Conservation (phyloP, 2,888 invertebrate species). For the Stenoptilia bipunctidactyla region DNA sequence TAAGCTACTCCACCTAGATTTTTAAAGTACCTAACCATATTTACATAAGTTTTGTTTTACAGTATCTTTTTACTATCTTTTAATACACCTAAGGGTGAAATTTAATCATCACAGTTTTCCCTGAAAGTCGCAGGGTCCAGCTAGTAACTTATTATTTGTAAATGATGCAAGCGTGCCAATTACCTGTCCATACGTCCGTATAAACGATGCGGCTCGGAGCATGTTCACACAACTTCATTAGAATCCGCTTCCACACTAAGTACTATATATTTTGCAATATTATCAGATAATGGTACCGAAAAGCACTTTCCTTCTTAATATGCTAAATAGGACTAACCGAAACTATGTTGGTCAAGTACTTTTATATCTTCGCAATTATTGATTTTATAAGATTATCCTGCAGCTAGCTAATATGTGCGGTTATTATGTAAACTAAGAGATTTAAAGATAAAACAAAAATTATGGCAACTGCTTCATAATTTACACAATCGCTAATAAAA, state of each 20-base stretch:
- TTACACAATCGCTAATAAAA: constrained; percentile 36
- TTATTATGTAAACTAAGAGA: not conserved
- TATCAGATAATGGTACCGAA: no score
- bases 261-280: constrained; percentile 5
- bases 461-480: constrained; percentile 38
- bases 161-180: no score
- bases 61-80: no score
- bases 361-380: not conserved
- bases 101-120: no score
- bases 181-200: constrained; percentile 55
- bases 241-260: constrained; percentile 10
- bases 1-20: no score
- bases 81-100: no score
- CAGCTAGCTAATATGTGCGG: not conserved
- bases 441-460: constrained; percentile 1
- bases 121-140: no score
- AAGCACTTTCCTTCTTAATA: no score
- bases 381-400: not conserved
- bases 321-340: constrained; percentile 2
- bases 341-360: constrained; percentile 1
- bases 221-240: constrained; percentile 24
- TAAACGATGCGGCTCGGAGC: constrained; percentile 58
- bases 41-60: no score
- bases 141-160: no score
- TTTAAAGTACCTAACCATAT: no score